Percentiles rank a stretch among this genome's conserved stretches.
Conservation (phyloP, 2,797 vertebrate genomes). For the Potorous gilbertii region DNA sequence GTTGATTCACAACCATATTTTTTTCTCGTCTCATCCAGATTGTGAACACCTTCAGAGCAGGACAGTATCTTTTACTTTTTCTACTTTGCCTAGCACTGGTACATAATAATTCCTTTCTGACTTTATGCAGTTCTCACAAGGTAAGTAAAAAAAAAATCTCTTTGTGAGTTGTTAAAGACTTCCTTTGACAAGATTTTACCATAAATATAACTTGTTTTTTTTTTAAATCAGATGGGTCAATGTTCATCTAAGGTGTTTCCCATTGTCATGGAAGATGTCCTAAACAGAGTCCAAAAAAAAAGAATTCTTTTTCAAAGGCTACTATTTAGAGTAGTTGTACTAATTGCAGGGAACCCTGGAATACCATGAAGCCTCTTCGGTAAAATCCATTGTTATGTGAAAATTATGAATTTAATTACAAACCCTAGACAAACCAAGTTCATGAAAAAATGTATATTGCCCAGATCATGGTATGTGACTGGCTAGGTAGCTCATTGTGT, state of each 20-base stretch:
- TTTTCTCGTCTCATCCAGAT: background rate
- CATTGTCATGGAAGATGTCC: background rate
- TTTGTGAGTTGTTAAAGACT: background rate
- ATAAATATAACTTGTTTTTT: background rate
- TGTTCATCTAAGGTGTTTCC: background rate
- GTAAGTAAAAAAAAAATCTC: background rate
- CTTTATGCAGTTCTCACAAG: background rate
- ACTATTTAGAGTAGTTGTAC: background rate
- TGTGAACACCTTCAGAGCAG: background rate
- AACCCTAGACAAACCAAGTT: background rate
- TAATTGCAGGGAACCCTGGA: background rate
- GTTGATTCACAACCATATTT: background rate
- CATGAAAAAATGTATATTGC: background rate
- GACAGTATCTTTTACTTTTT: background rate
- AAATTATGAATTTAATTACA: background rate
- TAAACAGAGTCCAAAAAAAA: background rate
- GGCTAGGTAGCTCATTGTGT: background rate
- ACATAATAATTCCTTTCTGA: background rate
- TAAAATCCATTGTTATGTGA: background rate
- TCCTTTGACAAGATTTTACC: background rate
- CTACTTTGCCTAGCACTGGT: background rate
- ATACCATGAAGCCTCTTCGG: background rate
- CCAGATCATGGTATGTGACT: background rate
- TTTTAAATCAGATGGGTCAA: background rate
- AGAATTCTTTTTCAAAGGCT: background rate